These are phyloP conservation scores for Melopsittacus undulatus DNA, from an alignment of 2,797 vertebrate genomes.

Conservation along the genomic window DNA sequence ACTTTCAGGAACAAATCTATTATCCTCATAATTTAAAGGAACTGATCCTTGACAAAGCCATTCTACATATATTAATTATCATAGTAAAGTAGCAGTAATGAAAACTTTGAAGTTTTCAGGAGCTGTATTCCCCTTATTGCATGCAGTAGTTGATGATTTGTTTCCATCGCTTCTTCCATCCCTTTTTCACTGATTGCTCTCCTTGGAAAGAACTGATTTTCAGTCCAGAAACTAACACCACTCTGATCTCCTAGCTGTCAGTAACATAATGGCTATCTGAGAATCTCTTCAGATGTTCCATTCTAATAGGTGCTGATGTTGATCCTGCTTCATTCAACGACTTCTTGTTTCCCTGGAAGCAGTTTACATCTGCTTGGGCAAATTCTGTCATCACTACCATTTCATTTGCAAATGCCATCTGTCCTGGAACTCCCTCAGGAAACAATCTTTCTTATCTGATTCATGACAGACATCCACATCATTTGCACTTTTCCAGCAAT, in stretches of 20 bases:
- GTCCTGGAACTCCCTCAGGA: constrained; percentile 44
- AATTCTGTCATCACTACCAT: constrained; percentile 58
- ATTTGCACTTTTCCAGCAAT: neutral
- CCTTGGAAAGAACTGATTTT: neutral
- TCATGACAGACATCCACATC: neutral
- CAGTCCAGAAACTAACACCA: neutral
- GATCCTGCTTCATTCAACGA: constrained; percentile 57
- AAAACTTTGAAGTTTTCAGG: neutral
- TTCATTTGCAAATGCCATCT: constrained; percentile 61
- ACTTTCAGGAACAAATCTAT: neutral
- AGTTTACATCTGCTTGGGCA: constrained; percentile 46
- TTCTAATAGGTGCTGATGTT: constrained; percentile 47
- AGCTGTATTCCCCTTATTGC: neutral
- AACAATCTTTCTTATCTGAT: constrained; percentile 30
- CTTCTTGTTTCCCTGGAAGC: constrained; percentile 59
- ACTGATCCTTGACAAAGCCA: neutral
- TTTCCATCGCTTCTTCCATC: neutral
- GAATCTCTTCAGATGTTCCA: neutral
- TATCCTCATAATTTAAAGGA: neutral
- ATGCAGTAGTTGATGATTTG: neutral
- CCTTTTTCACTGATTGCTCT: neutral
- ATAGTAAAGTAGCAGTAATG: neutral
- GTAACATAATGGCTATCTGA: neutral
- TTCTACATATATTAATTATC: neutral
- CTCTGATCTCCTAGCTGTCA: neutral